Base-by-base conservation (phyloP, 1,140 invertebrate species). In the Aphidius gifuensis region DNA sequence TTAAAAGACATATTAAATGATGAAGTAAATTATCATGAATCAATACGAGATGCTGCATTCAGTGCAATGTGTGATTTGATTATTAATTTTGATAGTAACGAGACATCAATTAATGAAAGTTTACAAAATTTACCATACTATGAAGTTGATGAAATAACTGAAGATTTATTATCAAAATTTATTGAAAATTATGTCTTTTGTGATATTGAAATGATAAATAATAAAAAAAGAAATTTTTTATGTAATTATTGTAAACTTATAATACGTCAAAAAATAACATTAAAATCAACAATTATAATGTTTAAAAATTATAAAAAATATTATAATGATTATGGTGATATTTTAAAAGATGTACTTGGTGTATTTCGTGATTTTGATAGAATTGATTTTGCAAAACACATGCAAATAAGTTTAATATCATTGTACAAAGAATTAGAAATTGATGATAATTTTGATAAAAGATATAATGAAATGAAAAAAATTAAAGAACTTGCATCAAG, bases 271-370 rank as follows among this genome's bases (percentile, higher is more conserved):
- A 92, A 98, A 64, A 88, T 98, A 71, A 93, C 92, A 5, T 94
- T 96, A 3, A 90, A 91, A 73, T 88, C 91, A 67, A 95, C 94
- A 16, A 90, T 94, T 1, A 93, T 96, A 78, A 92, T 99, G 60
- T 97, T 99, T 77, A 96, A 97, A 78, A 92, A 98, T 79, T 98
- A 99, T 78, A 94, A 97, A 56, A 97, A 95, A 88, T 97, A 94
- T 77, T 98, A 97, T 76, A 97, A 97, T 78, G 95, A 99, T 78
- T 99, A 98, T 83, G 97, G 97, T n/a, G 97, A 99, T 78, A 99
- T 99, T 58, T 97, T 99, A 57, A 99, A 99, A 83, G 90, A 92
- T 9, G 97, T 97, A 2, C 82, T 99, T 67, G 92, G 93, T 58
- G 99, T 98, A 82, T 93, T 94, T 2, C 84, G 96, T 66, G 97